These are phyloP conservation scores for Rhabdophis nuchalis DNA, from an alignment of 2,797 vertebrate genomes.

Conservation along the genomic window DNA sequence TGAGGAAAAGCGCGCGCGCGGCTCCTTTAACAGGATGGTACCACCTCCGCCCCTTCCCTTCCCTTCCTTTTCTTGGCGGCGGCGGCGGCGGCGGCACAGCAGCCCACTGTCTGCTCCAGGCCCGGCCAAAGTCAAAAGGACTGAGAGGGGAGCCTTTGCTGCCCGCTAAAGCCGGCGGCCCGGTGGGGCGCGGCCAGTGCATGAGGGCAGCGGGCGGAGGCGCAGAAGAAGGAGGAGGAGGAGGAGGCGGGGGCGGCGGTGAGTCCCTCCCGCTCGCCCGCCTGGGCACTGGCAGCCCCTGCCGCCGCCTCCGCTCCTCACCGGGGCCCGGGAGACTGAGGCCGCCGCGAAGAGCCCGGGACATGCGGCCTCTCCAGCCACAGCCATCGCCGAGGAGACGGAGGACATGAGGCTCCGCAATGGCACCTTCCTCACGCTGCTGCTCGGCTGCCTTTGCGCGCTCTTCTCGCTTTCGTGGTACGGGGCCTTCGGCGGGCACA, in stretches of 20 bases:
- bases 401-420: conserved; percentile 97
- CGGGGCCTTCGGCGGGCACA: conserved; percentile 92
- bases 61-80: neutral
- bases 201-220: conserved; percentile 23
- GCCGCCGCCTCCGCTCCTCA: conserved; percentile 40
- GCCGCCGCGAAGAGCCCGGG: conserved; percentile 70
- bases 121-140: conserved; percentile 43
- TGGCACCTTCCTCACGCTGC: conserved; percentile 95
- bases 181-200: conserved; percentile 48
- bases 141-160: neutral
- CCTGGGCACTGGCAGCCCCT: conserved; percentile 28
- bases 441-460: conserved; percentile 90
- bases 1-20: conserved; percentile 4
- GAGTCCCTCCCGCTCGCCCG: conserved; percentile 13
- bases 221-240: neutral
- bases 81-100: neutral
- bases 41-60: conserved; percentile 9
- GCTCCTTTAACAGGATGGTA: conserved; percentile 32
- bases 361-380: conserved; percentile 83
- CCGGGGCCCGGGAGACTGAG: conserved; percentile 42
- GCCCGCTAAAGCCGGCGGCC: conserved; percentile 22
- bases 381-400: conserved; percentile 66
- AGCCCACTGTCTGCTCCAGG: conserved; percentile 39
- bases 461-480: conserved; percentile 95
- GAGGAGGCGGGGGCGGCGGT: neutral